Conservation (phyloP, 1,140 invertebrate genomes). For the Aphelinus certus region DNA sequence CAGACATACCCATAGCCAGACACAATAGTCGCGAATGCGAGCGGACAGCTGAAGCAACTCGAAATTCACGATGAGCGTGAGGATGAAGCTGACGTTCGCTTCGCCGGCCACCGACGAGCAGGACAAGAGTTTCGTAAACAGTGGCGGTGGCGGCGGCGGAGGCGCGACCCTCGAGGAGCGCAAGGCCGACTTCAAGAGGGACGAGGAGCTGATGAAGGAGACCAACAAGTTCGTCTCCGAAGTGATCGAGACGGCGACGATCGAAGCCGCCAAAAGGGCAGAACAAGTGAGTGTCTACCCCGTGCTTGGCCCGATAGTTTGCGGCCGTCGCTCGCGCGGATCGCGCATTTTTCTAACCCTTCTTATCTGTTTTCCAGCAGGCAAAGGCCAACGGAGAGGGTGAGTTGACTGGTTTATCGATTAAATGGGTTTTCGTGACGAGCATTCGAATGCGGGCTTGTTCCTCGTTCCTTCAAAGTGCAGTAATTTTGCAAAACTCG, state of each 20-base stretch:
- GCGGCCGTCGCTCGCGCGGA: background rate
- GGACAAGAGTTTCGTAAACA: slow-evolving; percentile 6
- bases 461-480: too few species aligned
- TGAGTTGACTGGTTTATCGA: background rate
- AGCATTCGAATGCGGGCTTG: too few species aligned
- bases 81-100: slow-evolving; percentile 35
- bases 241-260: slow-evolving; percentile 59
- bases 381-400: slow-evolving; percentile 22
- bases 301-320: background rate
- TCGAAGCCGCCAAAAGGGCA: slow-evolving; percentile 54
- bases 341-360: background rate
- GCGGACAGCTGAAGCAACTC: too few species aligned
- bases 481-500: too few species aligned
- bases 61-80: too few species aligned
- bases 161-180: slow-evolving; percentile 51
- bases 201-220: slow-evolving; percentile 62
- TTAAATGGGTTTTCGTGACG: too few species aligned
- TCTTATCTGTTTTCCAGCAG: slow-evolving; percentile 26
- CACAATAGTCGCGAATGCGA: too few species aligned
- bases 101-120: slow-evolving; percentile 22
- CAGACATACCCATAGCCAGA: too few species aligned
- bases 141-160: too few species aligned
- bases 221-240: slow-evolving; percentile 61
- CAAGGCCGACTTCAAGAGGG: slow-evolving; percentile 61
- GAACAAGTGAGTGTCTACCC: slow-evolving; percentile 24